phyloP scores from a whole-genome alignment of 2,797 vertebrate species.

The Chrosomus eos region DNA sequence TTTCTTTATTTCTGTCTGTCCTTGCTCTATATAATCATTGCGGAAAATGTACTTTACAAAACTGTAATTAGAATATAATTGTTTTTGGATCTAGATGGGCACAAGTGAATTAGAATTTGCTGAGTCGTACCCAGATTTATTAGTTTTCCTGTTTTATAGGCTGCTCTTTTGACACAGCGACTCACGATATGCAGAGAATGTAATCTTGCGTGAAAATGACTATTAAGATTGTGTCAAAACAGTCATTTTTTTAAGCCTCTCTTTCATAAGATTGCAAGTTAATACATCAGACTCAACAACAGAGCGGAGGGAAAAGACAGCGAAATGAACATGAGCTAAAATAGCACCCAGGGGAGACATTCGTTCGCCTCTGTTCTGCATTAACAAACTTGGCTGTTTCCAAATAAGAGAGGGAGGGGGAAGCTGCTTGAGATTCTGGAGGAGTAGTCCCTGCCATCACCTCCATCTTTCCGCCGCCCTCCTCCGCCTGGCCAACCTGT shows the following conservation, averaged over 20 bases:
- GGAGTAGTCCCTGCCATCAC: slow-evolving; percentile 15
- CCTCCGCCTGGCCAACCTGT: slow-evolving; percentile 73
- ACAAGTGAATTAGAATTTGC: slow-evolving; percentile 36
- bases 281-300: slow-evolving; percentile 38
- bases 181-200: slow-evolving; percentile 32
- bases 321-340: slow-evolving; percentile 41
- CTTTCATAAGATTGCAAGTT: slow-evolving; percentile 54
- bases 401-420: slow-evolving; percentile 60
- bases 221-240: slow-evolving; percentile 41
- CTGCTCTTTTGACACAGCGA: slow-evolving; percentile 24
- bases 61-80: slow-evolving; percentile 42
- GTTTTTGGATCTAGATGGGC: slow-evolving; percentile 35
- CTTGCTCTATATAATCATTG: neutral
- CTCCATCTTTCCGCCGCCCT: slow-evolving; percentile 21
- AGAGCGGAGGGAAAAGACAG: slow-evolving; percentile 40
- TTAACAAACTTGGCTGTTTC: slow-evolving; percentile 69
- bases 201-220: slow-evolving; percentile 50
- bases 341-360: slow-evolving; percentile 48
- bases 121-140: slow-evolving; percentile 37
- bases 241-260: slow-evolving; percentile 22
- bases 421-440: slow-evolving; percentile 50
- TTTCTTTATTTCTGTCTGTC: slow-evolving; percentile 53
- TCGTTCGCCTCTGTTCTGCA: slow-evolving; percentile 50
- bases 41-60: slow-evolving; percentile 1
- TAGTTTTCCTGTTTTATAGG: slow-evolving; percentile 27